Base-by-base conservation (phyloP, 2,888 invertebrate species). In the Liopterus haemorrhoidalis region DNA sequence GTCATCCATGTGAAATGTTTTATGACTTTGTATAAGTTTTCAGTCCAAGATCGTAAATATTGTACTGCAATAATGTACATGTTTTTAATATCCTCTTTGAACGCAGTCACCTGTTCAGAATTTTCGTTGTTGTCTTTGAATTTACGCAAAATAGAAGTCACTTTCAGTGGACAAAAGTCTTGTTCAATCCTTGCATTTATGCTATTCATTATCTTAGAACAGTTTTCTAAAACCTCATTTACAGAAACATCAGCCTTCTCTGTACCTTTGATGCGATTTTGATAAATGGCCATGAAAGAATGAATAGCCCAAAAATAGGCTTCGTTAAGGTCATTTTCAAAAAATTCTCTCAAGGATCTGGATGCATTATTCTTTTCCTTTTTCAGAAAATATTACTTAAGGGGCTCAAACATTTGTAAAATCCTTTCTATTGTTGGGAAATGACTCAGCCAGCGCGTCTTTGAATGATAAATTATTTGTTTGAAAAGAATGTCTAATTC, bases 51-150 rank as follows among this genome's bases (percentile, higher is more conserved):
- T 32, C 27, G 44, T 40, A 46, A 45, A 45, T 45, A 45, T 32
- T 48, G 32, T 44, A 32, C 36, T 44, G 48, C 45, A 46, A 48
- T 48, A 40, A 45, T 48, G 40, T 32, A 48, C 48, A 49, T 49
- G 40, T 41, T 49, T 46, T 41, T 49, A 21, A 46, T 46, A 41
- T 46, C 36, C 38, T 46, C 41, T 40, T 49, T 49, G 37, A 49
- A 49, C 28, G 21, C 41, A 41, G 24, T 41, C 28, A 45, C 49
- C 35, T 46, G 41, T 22, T 44, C 41, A 24, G 31, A 40, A 35
- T 28, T 44, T 38, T 27, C 37, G 44, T 38, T 35, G 16, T 39
- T 41, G 14, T 46, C 28, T 41, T 46, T 30, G 30, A 49, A 40
- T 48, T 44, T 38, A 36, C 41, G 46, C 42, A 49, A 47, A 49